Conservation (phyloP, 1,140 invertebrate genomes). For the Lepidurus couesii region DNA sequence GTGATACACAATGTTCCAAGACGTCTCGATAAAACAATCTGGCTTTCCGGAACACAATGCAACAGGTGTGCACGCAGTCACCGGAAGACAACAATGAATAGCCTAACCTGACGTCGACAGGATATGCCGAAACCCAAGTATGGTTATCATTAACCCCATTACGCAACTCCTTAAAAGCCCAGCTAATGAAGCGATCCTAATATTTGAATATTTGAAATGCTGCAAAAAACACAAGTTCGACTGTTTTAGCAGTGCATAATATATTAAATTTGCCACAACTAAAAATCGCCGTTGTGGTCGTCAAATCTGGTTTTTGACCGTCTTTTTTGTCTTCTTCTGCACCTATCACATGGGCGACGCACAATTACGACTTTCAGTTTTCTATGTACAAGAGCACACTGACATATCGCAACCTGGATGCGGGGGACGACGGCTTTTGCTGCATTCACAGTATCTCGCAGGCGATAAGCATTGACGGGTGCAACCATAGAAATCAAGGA, state of each 20-base stretch:
- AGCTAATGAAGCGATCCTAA: background rate
- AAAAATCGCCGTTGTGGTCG: background rate
- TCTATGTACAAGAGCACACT: conserved; percentile 3
- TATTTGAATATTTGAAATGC: background rate
- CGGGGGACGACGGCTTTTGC: background rate
- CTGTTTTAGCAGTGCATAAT: background rate
- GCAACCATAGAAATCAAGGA: background rate
- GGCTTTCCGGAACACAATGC: background rate
- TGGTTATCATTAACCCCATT: conserved; percentile 2
- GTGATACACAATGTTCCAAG: background rate
- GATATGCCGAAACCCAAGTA: conserved; percentile 2
- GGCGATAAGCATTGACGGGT: background rate
- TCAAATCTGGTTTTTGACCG: background rate
- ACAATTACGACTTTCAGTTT: background rate
- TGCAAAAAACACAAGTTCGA: background rate
- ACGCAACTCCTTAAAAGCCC: background rate
- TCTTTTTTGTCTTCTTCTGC: background rate
- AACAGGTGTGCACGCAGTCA: background rate
- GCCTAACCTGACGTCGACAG: conserved; percentile 9
- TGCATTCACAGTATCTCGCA: conserved; percentile 1
- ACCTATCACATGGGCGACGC: conserved; percentile 1
- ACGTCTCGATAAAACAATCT: conserved; percentile 10
- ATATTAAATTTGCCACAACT: background rate
- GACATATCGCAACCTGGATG: background rate
- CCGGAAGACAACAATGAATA: background rate